Percentiles rank a stretch among this genome's conserved stretches.
These are phyloP conservation scores for Platycercus adscitus DNA, from an alignment of 2,113 vertebrate genomes.

Conservation along the genomic window DNA sequence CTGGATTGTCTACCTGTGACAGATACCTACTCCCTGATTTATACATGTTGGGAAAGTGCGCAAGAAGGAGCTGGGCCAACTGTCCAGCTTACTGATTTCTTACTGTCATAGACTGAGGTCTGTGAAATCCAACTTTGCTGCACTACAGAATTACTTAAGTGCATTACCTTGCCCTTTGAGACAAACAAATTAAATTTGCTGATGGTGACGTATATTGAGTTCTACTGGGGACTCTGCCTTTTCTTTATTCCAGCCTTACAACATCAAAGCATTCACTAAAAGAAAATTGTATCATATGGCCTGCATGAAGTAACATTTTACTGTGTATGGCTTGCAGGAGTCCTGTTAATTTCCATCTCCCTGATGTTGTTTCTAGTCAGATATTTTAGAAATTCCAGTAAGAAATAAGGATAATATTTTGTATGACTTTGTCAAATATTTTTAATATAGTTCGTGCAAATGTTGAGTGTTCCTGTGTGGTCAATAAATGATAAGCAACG, in stretches of 20 bases:
- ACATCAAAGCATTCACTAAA: not conserved
- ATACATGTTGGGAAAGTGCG: not conserved
- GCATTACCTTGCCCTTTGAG: not conserved
- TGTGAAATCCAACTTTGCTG: not conserved
- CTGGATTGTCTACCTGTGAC: not conserved
- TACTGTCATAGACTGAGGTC: not conserved
- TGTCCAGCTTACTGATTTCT: not conserved
- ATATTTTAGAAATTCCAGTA: not conserved
- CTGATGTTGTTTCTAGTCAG: not conserved
- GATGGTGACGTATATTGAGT: not conserved
- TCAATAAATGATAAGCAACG: not conserved
- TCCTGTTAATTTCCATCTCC: not conserved
- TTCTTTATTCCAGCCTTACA: not conserved
- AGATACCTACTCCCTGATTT: not conserved
- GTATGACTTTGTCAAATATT: not conserved
- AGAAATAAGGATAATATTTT: not conserved
- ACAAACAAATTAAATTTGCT: conserved; percentile 25
- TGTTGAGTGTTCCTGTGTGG: not conserved
- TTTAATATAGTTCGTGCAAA: not conserved
- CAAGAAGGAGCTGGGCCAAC: not conserved
- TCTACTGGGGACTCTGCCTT: not conserved
- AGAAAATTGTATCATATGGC: not conserved
- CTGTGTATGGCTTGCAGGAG: not conserved
- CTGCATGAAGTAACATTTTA: not conserved
- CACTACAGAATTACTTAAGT: not conserved